Conservation (phyloP, 2,888 invertebrate genomes). For the Steinernema scapterisci region DNA sequence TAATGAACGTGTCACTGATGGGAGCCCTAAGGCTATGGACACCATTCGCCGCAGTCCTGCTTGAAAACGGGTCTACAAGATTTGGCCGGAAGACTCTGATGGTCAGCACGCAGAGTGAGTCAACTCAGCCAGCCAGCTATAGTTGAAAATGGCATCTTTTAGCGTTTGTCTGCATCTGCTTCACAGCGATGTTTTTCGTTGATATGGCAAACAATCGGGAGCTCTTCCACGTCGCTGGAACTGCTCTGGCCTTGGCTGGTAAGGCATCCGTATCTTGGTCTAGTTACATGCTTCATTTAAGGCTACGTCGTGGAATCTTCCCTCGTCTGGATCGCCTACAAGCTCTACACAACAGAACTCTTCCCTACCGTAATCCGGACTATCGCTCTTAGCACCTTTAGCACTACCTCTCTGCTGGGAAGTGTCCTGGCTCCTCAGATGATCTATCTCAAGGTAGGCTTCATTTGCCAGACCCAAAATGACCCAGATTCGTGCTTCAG, state of each 20-base stretch:
- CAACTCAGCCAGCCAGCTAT: neutral
- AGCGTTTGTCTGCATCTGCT: constrained; percentile 38
- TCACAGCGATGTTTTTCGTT: constrained; percentile 40
- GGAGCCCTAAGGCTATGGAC: constrained; percentile 42
- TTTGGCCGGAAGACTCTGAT: constrained; percentile 40
- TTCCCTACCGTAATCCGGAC: constrained; percentile 45
- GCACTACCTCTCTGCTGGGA: constrained; percentile 40
- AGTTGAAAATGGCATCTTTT: constrained; percentile 24
- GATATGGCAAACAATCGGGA: constrained; percentile 30
- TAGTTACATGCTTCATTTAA: neutral
- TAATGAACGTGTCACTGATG: constrained; percentile 41
- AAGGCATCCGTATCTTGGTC: no score
- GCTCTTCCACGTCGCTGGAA: constrained; percentile 36
- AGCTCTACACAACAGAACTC: constrained; percentile 45
- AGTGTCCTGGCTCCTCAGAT: constrained; percentile 40
- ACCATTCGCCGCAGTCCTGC: constrained; percentile 37
- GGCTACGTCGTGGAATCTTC: constrained; percentile 35
- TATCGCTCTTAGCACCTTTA: constrained; percentile 43
- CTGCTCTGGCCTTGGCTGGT: constrained; percentile 39
- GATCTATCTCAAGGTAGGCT: constrained; percentile 38
- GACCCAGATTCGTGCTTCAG: constrained; percentile 2
- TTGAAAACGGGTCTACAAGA: constrained; percentile 36
- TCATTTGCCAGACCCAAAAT: neutral
- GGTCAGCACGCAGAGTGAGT: constrained; percentile 37
- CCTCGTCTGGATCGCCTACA: constrained; percentile 41